Conservation (phyloP, 2,888 invertebrate species). For the Onthophagus sagittarius region DNA sequence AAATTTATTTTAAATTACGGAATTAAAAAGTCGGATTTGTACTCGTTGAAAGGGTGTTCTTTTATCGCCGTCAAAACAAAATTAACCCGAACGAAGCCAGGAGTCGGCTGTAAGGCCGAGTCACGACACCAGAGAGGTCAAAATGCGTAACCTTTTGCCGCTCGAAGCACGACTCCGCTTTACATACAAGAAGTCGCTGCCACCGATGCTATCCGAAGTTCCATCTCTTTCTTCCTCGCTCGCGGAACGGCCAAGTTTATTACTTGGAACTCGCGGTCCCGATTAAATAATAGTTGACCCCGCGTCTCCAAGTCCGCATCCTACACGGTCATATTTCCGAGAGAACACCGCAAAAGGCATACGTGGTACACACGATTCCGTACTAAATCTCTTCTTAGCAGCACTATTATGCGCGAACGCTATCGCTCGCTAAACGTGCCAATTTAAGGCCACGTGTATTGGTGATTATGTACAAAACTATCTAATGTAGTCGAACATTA, state of each 20-base stretch:
- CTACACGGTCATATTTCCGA: slow-evolving; percentile 9
- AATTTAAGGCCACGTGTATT: neutral
- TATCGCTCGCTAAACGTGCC: neutral
- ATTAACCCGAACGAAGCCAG: slow-evolving; percentile 10
- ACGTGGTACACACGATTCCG: neutral
- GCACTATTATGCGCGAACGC: neutral
- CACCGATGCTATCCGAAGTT: neutral
- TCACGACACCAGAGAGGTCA: slow-evolving; percentile 23
- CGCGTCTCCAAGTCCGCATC: slow-evolving; percentile 4
- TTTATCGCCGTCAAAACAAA: slow-evolving; percentile 12
- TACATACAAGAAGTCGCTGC: slow-evolving; percentile 23
- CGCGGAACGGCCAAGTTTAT: slow-evolving; percentile 2
- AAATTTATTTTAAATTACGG: neutral
- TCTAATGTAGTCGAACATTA: neutral
- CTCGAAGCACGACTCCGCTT: slow-evolving; percentile 28
- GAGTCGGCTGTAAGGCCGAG: neutral
- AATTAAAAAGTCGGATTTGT: too few relatives aligned
- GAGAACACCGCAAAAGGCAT: slow-evolving; percentile 6
- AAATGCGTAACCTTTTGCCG: slow-evolving; percentile 31
- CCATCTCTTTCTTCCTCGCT: slow-evolving; percentile 5
- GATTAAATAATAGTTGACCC: slow-evolving; percentile 13
- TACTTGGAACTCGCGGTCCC: slow-evolving; percentile 5
- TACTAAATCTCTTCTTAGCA: neutral
- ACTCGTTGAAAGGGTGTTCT: neutral
- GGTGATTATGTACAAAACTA: neutral